These are phyloP conservation scores for Lasioglossum albipes DNA, from an alignment of 1,140 invertebrate species.

Conservation along the genomic window DNA sequence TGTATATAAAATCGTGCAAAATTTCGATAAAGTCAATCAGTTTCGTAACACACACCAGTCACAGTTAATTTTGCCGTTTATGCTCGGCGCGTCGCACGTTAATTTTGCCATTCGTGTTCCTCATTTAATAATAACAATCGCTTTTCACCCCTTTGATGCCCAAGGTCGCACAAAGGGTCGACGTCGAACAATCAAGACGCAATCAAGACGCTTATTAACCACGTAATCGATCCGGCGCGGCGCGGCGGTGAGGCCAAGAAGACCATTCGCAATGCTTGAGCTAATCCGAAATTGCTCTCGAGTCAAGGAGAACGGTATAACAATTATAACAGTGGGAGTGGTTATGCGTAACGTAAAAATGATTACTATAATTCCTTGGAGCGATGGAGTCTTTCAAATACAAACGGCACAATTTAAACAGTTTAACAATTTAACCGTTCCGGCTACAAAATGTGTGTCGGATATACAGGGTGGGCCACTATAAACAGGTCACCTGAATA, in stretches of 20 bases:
- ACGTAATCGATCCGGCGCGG: conserved; percentile 11
- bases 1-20: too few relatives aligned
- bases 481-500: too few relatives aligned
- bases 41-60: too few relatives aligned
- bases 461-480: too few relatives aligned
- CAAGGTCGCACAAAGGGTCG: background rate
- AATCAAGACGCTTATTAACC: conserved; percentile 20
- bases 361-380: background rate
- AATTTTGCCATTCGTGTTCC: too few relatives aligned
- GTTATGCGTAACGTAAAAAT: background rate
- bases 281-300: conserved; percentile 22
- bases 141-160: background rate
- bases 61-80: too few relatives aligned
- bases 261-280: conserved; percentile 8
- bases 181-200: background rate
- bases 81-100: too few relatives aligned
- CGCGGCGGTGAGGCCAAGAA: conserved; percentile 11
- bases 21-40: too few relatives aligned
- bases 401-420: too few relatives aligned
- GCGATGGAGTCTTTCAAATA: background rate
- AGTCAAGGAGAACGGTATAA: conserved; percentile 17
- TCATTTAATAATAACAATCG: background rate
- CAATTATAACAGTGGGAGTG: conserved; percentile 36
- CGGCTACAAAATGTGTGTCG: too few relatives aligned
- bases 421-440: too few relatives aligned